Evolutionary conservation across 1,140 invertebrate genomes (phyloP).

Genomic region (Laupala kohalensis): DNA sequence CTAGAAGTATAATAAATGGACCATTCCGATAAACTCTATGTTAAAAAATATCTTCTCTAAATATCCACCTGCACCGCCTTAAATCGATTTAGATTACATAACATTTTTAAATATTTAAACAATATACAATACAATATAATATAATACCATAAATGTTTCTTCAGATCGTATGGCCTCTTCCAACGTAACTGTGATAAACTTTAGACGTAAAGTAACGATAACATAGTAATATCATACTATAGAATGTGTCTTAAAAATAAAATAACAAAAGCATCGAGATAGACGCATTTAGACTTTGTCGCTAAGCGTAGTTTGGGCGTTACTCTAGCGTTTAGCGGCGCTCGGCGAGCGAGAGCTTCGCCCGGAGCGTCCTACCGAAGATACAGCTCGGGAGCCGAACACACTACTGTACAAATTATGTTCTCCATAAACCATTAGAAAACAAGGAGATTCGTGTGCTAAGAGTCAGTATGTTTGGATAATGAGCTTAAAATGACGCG

Average conservation of each 20-base stretch:
- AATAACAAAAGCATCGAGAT: background rate
- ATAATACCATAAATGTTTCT: background rate
- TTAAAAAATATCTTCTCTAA: background rate
- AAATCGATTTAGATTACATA: background rate
- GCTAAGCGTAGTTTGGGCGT: background rate
- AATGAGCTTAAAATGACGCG: background rate
- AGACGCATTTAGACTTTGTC: background rate
- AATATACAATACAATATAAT: background rate
- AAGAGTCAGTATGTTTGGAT: background rate
- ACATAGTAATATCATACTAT: background rate
- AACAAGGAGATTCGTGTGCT: background rate
- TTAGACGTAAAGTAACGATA: background rate
- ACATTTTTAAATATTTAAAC: background rate
- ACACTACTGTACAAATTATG: background rate
- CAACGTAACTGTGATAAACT: background rate
- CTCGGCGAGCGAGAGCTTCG: background rate
- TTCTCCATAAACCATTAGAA: background rate
- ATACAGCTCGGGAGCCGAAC: background rate
- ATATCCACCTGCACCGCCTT: background rate
- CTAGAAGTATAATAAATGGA: background rate
- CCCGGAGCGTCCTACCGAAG: background rate
- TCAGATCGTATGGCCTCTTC: background rate
- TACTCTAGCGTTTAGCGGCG: background rate
- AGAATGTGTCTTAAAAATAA: background rate
- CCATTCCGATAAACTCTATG: background rate